phyloP scores from a whole-genome alignment of 2,113 vertebrate genomes.

The Rhinolophus sinicus region DNA sequence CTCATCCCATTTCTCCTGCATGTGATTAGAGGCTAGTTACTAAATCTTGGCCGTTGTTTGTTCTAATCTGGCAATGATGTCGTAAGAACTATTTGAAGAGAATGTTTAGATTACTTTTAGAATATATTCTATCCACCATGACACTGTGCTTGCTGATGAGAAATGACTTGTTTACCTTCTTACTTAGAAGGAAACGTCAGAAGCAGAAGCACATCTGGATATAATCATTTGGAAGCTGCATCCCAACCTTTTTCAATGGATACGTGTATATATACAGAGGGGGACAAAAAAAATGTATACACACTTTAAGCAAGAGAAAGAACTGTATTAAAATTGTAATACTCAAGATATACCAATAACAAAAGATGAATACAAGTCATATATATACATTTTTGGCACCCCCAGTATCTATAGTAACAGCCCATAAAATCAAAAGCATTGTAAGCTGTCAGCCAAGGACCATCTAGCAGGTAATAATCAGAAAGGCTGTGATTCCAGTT shows the following conservation, averaged over 20 bases:
- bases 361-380: too few relatives aligned
- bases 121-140: not conserved
- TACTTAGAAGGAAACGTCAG: not conserved
- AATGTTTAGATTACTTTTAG: not conserved
- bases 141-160: not conserved
- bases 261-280: too few relatives aligned
- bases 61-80: not conserved
- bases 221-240: not conserved
- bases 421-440: not conserved
- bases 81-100: not conserved
- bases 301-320: too few relatives aligned
- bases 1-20: not conserved
- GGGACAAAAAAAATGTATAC: too few relatives aligned
- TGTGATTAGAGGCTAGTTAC: not conserved
- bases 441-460: not conserved
- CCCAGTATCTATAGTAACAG: too few relatives aligned
- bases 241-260: not conserved
- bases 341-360: too few relatives aligned
- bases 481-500: rapidly evolving
- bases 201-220: not conserved
- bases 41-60: not conserved
- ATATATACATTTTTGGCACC: too few relatives aligned
- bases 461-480: not conserved
- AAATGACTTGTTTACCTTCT: not conserved
- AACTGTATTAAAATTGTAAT: too few relatives aligned